Percentiles rank a stretch among this genome's conserved stretches.
Evolutionary conservation across 2,797 vertebrate genomes (phyloP).

Genomic region (Cichlasoma orientale): DNA sequence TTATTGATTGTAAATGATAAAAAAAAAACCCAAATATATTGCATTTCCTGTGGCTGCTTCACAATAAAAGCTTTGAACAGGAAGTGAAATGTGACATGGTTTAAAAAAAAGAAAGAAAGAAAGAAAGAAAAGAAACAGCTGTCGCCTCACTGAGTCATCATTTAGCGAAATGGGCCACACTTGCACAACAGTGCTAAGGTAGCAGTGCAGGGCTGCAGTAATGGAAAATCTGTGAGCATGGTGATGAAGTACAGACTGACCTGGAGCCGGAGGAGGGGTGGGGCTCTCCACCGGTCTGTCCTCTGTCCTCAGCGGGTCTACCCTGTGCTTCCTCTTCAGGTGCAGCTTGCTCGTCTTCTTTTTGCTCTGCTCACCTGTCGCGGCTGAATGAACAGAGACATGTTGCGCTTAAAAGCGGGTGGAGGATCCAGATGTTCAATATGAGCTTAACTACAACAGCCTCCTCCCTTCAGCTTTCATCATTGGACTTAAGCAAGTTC

Average conservation of each 20-base stretch:
- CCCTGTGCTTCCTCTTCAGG: constrained; percentile 90
- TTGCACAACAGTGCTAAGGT: not conserved
- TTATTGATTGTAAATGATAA: not conserved
- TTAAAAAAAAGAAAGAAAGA: too few species aligned
- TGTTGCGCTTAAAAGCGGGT: not conserved
- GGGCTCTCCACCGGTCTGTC: constrained; percentile 82
- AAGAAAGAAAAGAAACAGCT: not conserved
- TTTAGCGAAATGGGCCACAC: not conserved
- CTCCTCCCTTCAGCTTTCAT: not conserved
- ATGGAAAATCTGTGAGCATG: not conserved
- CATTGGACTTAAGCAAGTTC: not conserved
- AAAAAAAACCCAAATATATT: not conserved
- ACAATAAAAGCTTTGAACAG: not conserved
- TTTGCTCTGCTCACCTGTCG: constrained; percentile 79
- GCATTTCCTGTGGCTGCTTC: not conserved
- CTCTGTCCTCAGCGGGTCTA: constrained; percentile 88
- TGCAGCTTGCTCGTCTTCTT: constrained; percentile 90
- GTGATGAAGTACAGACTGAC: constrained; percentile 66
- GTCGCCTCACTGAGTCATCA: not conserved
- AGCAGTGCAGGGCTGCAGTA: not conserved
- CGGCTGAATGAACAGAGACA: constrained; percentile 16
- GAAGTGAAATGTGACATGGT: not conserved
- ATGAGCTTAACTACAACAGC: not conserved
- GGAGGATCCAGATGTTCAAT: not conserved
- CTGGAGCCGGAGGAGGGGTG: constrained; percentile 83